Percentiles rank a stretch among this genome's conserved stretches.
These are phyloP conservation scores for Eupristina koningsbergeri DNA, from an alignment of 1,140 invertebrate species.

Conservation along the genomic window DNA sequence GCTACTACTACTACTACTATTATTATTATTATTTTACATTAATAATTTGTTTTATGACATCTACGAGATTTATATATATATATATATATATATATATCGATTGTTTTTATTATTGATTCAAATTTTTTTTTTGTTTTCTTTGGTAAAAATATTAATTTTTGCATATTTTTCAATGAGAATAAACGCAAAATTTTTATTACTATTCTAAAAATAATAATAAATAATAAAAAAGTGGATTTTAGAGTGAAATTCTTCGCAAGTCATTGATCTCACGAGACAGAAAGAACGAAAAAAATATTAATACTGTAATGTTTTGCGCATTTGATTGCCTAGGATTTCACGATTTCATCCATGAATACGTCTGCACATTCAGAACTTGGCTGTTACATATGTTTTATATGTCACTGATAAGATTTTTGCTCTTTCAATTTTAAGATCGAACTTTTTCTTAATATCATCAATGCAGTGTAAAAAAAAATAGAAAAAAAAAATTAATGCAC, in stretches of 20 bases:
- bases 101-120: constrained; percentile 29
- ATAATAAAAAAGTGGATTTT: not conserved
- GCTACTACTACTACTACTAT: constrained; percentile 22
- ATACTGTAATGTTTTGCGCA: constrained; percentile 23
- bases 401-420: not conserved
- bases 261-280: constrained; percentile 59
- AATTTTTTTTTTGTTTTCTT: too few relatives aligned
- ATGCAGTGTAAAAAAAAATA: too few relatives aligned
- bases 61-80: constrained; percentile 39
- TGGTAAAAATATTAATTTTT: constrained; percentile 19
- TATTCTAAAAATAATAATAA: constrained; percentile 30
- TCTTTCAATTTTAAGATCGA: not conserved
- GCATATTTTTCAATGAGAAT: not conserved
- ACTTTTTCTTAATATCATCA: too few relatives aligned
- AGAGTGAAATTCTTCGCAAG: constrained; percentile 48
- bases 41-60: constrained; percentile 35
- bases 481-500: too few relatives aligned
- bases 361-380: not conserved
- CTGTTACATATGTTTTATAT: not conserved
- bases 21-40: constrained; percentile 22
- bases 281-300: constrained; percentile 12
- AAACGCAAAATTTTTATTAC: constrained; percentile 21
- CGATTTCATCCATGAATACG: not conserved
- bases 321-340: constrained; percentile 29
- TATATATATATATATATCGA: too few relatives aligned